Percentiles rank a stretch among this genome's conserved stretches.
These are phyloP conservation scores for Eospalax fontanierii DNA, from an alignment of 2,797 vertebrate species.

Conservation along the genomic window DNA sequence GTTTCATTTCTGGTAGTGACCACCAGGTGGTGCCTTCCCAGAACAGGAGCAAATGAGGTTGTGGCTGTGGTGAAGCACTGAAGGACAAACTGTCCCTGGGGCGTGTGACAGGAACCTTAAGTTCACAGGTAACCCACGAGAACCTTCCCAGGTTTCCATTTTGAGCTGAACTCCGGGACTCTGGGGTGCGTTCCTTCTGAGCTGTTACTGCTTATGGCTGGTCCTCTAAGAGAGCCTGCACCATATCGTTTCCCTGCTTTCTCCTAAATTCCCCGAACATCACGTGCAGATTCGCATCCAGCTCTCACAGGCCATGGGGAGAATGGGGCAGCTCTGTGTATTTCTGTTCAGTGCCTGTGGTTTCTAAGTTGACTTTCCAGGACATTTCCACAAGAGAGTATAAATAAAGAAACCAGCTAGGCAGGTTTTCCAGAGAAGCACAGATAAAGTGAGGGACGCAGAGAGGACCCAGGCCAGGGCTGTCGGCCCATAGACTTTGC, in stretches of 20 bases:
- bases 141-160: background rate
- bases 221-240: background rate
- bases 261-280: background rate
- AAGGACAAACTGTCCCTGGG: background rate
- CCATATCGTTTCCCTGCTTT: background rate
- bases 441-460: background rate
- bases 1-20: slow-evolving; percentile 66
- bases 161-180: background rate
- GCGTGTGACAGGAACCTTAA: background rate
- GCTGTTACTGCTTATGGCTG: background rate
- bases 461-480: background rate
- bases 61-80: no score
- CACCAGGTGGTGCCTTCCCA: slow-evolving; percentile 64
- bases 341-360: slow-evolving; percentile 19
- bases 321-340: background rate
- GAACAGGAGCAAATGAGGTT: background rate
- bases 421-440: background rate
- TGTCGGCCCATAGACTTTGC: background rate
- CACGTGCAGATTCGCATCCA: background rate
- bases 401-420: background rate
- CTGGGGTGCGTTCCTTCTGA: background rate
- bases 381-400: background rate
- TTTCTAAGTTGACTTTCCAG: background rate
- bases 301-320: background rate
- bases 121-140: background rate